A percentile compares a stretch with the other conserved stretches of the same genome.
Conservation (phyloP, 2,888 invertebrate genomes). For the Drosophila limbata region DNA sequence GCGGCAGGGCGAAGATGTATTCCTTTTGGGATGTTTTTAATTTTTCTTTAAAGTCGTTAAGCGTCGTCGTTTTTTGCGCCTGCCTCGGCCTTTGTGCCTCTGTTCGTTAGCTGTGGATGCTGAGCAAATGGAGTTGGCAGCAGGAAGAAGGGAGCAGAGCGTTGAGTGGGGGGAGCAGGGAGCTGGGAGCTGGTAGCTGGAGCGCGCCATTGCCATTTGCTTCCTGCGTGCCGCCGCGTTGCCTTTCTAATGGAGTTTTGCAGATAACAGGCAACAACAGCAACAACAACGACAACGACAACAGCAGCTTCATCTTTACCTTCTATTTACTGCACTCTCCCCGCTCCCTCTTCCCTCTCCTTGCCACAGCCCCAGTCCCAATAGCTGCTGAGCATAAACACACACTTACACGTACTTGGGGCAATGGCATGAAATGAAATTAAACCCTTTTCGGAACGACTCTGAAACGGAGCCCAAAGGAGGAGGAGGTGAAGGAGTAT, state of each 20-base stretch:
- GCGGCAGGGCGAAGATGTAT: constrained; percentile 81
- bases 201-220: constrained; percentile 75
- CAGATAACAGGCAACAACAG: constrained; percentile 73
- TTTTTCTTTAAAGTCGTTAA: constrained; percentile 82
- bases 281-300: constrained; percentile 35
- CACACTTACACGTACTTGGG: constrained; percentile 78
- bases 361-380: neutral
- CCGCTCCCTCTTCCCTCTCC: neutral
- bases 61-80: constrained; percentile 72
- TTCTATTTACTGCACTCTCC: constrained; percentile 22
- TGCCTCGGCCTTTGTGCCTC: constrained; percentile 51
- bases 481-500: neutral
- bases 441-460: constrained; percentile 76
- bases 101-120: constrained; percentile 57
- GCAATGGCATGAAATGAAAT: constrained; percentile 74
- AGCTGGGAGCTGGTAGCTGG: constrained; percentile 31
- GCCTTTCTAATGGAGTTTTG: constrained; percentile 80
- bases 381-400: constrained; percentile 72
- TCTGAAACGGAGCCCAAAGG: constrained; percentile 3
- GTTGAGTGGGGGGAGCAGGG: constrained; percentile 9
- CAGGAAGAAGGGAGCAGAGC: constrained; percentile 15
- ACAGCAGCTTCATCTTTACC: constrained; percentile 42
- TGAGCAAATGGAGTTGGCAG: constrained; percentile 30
- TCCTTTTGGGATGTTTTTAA: constrained; percentile 83
- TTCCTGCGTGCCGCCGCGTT: constrained; percentile 70